Percentiles rank a stretch among this genome's conserved stretches.
phyloP scores from a whole-genome alignment of 2,113 vertebrate genomes.

The Ptilorrhoa leucosticta region DNA sequence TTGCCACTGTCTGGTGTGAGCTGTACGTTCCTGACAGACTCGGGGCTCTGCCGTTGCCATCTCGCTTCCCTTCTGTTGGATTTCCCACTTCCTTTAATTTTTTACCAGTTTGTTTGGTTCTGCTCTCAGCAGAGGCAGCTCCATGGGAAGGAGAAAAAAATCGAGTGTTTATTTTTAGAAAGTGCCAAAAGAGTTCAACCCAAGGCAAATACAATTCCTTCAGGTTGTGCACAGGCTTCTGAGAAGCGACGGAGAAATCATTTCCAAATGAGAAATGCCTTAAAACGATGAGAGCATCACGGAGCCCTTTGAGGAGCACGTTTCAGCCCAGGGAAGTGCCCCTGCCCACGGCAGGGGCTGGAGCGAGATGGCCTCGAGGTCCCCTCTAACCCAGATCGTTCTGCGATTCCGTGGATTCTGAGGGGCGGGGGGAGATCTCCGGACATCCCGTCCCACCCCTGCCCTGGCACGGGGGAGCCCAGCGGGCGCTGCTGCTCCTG shows the following conservation, averaged over 20 bases:
- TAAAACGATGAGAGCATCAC: background rate
- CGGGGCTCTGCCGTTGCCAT: background rate
- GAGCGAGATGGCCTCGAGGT: fast-evolving
- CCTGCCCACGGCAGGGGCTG: background rate
- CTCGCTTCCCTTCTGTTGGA: background rate
- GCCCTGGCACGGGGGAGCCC: fast-evolving
- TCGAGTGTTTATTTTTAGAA: slow-evolving; percentile 16
- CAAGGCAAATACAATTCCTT: background rate
- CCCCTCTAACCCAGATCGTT: fast-evolving
- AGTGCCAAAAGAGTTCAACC: background rate
- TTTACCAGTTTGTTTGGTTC: background rate
- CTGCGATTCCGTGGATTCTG: fast-evolving
- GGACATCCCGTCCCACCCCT: fast-evolving
- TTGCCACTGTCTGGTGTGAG: fast-evolving
- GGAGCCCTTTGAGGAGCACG: fast-evolving
- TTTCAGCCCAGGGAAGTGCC: background rate
- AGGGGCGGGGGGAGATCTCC: background rate
- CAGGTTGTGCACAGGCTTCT: background rate
- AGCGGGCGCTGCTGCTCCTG: background rate
- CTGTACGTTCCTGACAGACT: fast-evolving
- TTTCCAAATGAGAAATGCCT: background rate
- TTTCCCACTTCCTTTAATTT: background rate
- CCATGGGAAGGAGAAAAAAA: background rate
- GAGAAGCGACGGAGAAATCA: background rate
- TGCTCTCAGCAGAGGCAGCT: background rate